Evolutionary conservation across 2,797 vertebrate species (phyloP), one percentile per base, ranked within the genome.

Genomic region (Enteromius argenteus): DNA sequence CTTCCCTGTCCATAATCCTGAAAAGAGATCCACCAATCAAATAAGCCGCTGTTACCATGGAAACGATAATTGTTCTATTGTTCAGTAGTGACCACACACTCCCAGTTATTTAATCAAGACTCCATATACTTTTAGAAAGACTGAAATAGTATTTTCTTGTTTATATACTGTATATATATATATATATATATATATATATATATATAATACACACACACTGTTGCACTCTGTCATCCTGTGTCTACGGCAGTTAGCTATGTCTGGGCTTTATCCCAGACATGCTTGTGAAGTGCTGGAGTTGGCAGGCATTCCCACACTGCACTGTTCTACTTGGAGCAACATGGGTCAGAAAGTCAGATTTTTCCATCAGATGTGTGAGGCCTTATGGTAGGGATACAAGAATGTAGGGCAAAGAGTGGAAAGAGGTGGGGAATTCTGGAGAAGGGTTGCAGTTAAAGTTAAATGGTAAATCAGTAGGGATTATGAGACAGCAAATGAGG

Each of bases 241-340:
- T 42, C 58, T 78, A 62, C 5, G 2, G n/a, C 75, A 78, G 37
- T 10, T 23, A 37, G 13, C 21, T 42, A 32, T 58, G 58, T 79
- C 85, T 87, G 76, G 86, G 76, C 69, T 35, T 78, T 30, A 83
- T 86, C 76, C 79, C 72, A 39, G 75, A 85, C 84, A 86, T 81
- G 68, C 86, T 85, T 73, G 44, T 58, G 23, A 79, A 67, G 56
- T 56, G 51, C 30, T 51, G 27, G 30, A 86, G 62, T 74, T 85
- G 83, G 86, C 64, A 71, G 62, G 32, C 35, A 66, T 89, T 90
- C 88, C 87, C 89, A 90, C 83, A 91, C 60, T 89, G 86, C 51
- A 79, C 69, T 81, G 73, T 68, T 81, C 27, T 27, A 79, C 68
- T 51, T 46, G 32, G 80, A 83, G 78, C 64, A 68, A 72, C 60